Evolutionary conservation across 23 tunicate species (phyloP), one percentile per base, ranked within the genome.

Genomic region (Botrylloides violaceus): DNA sequence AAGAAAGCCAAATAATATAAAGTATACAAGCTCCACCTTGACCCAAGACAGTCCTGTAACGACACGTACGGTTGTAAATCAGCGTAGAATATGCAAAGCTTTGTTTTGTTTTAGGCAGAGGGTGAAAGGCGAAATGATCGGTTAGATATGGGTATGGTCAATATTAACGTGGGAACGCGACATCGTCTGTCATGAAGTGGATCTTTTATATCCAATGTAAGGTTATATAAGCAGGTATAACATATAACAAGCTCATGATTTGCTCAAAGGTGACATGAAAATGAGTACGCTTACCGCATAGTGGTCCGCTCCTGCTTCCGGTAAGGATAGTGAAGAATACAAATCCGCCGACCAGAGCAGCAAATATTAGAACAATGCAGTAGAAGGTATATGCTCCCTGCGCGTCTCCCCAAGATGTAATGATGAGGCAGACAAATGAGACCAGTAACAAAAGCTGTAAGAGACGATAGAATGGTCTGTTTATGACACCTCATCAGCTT

Each of bases 31-130:
- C 74, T 90, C 97, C 88, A 82, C 62, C 32, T 79, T 49, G 4
- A 72, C 58, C 96, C 96, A 88, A 3, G 88, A 72, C 39, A 88
- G 29, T 61, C 96, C 96, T 88, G 77, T 18, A 77, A 88, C 73
- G 61, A n/a, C 36, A 72, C 18, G 53, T 60, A 23, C 15, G 65
- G 65, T n/a, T n/a, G n/a, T n/a, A n/a, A n/a, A n/a, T n/a, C n/a
- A n/a, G n/a, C n/a, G n/a, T n/a, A n/a, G n/a, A n/a, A n/a, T n/a
- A n/a, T n/a, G n/a, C n/a, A n/a, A n/a, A n/a, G n/a, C n/a, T n/a
- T n/a, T n/a, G n/a, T n/a, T n/a, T n/a, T n/a, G n/a, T n/a, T n/a
- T n/a, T n/a, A n/a, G n/a, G n/a, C n/a, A n/a, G n/a, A n/a, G n/a
- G n/a, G n/a, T n/a, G n/a, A n/a, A n/a, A n/a, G n/a, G n/a, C n/a